Evolutionary conservation across 2,888 invertebrate species (phyloP).

Genomic region (Drosophila kanekoi): DNA sequence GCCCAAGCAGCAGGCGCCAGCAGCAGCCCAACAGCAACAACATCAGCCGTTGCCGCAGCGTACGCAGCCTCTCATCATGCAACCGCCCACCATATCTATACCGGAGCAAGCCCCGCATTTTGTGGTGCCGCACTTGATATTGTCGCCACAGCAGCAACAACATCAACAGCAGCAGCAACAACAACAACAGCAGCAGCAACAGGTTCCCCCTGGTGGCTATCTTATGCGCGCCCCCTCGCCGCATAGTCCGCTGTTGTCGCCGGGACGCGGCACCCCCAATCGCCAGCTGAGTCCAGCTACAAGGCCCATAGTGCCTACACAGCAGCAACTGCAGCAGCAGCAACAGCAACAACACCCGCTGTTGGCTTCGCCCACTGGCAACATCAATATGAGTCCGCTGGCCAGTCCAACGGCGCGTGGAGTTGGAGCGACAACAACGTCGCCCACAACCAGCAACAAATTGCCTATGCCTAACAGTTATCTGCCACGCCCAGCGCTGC

Average conservation of each 20-base stretch:
- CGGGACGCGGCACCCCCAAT: constrained; percentile 70
- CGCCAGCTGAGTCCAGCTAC: constrained; percentile 71
- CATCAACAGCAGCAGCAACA: constrained; percentile 28
- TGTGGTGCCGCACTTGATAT: constrained; percentile 80
- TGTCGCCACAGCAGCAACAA: constrained; percentile 71
- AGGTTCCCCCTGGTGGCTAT: constrained; percentile 45
- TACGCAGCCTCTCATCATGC: constrained; percentile 86
- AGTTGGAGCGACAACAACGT: constrained; percentile 70
- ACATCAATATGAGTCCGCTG: constrained; percentile 76
- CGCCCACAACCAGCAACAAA: constrained; percentile 72
- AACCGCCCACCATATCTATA: constrained; percentile 89
- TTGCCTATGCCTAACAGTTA: constrained; percentile 55
- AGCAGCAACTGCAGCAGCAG: constrained; percentile 44
- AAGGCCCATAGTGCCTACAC: constrained; percentile 47
- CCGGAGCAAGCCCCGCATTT: constrained; percentile 86
- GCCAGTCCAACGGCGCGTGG: constrained; percentile 82
- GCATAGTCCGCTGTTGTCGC: constrained; percentile 82
- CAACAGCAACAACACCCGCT: constrained; percentile 50
- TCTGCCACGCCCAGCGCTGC: constrained; percentile 64
- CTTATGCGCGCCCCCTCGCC: constrained; percentile 83
- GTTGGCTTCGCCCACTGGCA: constrained; percentile 58
- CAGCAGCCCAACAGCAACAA: constrained; percentile 23
- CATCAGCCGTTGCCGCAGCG: constrained; percentile 73
- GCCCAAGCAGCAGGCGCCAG: constrained; percentile 73
- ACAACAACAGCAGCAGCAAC: constrained; percentile 22